Percentiles rank a stretch among this genome's conserved stretches.
These are phyloP conservation scores for Glyptemys insculpta DNA, from an alignment of 2,797 vertebrate genomes.

Conservation along the genomic window DNA sequence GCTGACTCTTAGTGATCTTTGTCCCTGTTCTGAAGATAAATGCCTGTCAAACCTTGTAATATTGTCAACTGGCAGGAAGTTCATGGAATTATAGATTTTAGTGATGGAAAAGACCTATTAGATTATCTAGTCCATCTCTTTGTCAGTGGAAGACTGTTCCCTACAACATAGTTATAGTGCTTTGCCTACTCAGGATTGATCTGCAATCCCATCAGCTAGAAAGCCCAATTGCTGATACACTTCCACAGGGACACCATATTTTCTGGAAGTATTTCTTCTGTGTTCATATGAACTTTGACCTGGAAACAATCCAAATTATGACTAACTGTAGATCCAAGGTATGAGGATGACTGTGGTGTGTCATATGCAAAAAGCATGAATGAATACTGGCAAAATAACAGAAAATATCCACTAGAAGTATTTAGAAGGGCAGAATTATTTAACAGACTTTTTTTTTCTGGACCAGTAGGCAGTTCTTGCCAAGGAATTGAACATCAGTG, in stretches of 20 bases:
- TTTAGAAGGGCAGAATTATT: conserved; percentile 49
- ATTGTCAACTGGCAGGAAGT: conserved; percentile 77
- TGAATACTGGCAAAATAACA: conserved; percentile 60
- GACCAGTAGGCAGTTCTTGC: conserved; percentile 28
- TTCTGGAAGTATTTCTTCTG: background rate
- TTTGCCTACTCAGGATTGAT: background rate
- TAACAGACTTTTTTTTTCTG: conserved; percentile 55
- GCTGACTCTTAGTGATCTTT: conserved; percentile 76
- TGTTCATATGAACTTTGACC: conserved; percentile 15
- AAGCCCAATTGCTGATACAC: background rate
- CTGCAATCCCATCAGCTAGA: background rate
- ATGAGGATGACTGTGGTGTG: background rate
- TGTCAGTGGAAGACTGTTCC: background rate
- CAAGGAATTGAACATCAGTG: conserved; percentile 48
- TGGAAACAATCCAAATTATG: background rate
- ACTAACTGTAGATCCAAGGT: background rate
- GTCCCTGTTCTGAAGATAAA: conserved; percentile 72
- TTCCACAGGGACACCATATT: background rate
- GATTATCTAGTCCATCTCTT: conserved; percentile 36
- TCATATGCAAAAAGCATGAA: conserved; percentile 52
- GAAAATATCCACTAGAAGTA: conserved; percentile 10
- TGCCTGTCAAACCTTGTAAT: conserved; percentile 73
- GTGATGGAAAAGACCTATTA: conserved; percentile 60
- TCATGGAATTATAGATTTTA: conserved; percentile 55
- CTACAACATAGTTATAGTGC: background rate